phyloP scores from a whole-genome alignment of 2,888 invertebrate genomes.

The Anthrax anthrax region DNA sequence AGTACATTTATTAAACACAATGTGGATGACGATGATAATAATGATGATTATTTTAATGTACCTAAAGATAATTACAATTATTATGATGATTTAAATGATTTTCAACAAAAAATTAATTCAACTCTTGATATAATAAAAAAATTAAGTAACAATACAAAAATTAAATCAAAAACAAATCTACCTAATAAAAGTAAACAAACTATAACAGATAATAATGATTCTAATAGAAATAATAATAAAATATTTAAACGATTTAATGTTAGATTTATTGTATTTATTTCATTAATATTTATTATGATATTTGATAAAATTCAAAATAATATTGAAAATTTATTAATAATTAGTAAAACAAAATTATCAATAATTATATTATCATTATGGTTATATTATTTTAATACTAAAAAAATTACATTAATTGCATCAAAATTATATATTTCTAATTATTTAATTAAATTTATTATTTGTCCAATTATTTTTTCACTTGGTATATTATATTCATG shows the following conservation, averaged over 20 bases:
- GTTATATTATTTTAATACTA: neutral
- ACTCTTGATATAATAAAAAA: neutral
- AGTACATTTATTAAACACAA: no score
- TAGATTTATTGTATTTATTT: neutral
- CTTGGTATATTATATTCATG: conserved; percentile 4
- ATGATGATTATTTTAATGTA: no score
- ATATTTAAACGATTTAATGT: no score
- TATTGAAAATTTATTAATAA: neutral
- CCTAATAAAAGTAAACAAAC: no score
- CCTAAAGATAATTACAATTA: no score
- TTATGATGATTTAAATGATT: no score
- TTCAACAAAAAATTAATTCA: neutral
- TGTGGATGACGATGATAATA: no score
- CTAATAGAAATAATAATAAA: no score
- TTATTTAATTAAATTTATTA: neutral
- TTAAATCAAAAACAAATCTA: no score
- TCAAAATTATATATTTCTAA: no score
- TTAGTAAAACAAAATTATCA: neutral
- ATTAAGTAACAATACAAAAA: neutral
- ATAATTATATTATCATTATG: neutral
- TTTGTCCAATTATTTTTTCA: conserved; percentile 2
- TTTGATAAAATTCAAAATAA: neutral
- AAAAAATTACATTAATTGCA: no score
- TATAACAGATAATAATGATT: neutral
- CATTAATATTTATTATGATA: neutral